Evolutionary conservation across 2,888 invertebrate species (phyloP).

Genomic region (Pachymerium ferrugineum): DNA sequence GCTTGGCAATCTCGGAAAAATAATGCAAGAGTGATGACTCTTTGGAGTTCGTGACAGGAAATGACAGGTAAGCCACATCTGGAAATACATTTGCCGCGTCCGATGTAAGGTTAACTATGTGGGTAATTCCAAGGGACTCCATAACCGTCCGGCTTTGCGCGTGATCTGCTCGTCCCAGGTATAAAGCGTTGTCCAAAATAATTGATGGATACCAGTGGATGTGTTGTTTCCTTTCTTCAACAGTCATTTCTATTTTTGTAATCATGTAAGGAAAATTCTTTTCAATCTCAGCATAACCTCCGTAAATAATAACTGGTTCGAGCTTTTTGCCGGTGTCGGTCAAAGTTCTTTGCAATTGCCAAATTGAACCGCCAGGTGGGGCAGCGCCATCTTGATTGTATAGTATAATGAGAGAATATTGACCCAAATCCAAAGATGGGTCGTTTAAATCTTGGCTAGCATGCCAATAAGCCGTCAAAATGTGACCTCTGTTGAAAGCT

Average conservation of each 20-base stretch:
- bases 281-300: slow-evolving; percentile 40
- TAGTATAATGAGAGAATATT: slow-evolving; percentile 42
- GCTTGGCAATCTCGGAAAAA: slow-evolving; percentile 39
- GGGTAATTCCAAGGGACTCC: slow-evolving; percentile 41
- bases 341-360: slow-evolving; percentile 34
- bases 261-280: slow-evolving; percentile 40
- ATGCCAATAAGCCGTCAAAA: slow-evolving; percentile 40
- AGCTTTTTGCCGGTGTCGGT: slow-evolving; percentile 33
- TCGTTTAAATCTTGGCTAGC: slow-evolving; percentile 39
- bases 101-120: slow-evolving; percentile 42
- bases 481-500: slow-evolving; percentile 39
- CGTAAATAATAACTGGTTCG: slow-evolving; percentile 40
- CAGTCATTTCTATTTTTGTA: slow-evolving; percentile 34
- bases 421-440: slow-evolving; percentile 37
- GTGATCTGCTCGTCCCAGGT: slow-evolving; percentile 44
- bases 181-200: slow-evolving; percentile 42
- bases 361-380: slow-evolving; percentile 31
- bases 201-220: slow-evolving; percentile 43
- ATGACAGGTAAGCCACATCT: slow-evolving; percentile 40
- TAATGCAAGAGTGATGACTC: slow-evolving; percentile 33
- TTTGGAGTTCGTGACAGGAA: slow-evolving; percentile 38
- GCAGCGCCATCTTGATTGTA: slow-evolving; percentile 42
- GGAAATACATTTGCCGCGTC: slow-evolving; percentile 39
- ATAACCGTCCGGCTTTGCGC: slow-evolving; percentile 41
- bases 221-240: slow-evolving; percentile 35